phyloP scores from a whole-genome alignment of 2,888 invertebrate species.

The Tetropium fuscum region DNA sequence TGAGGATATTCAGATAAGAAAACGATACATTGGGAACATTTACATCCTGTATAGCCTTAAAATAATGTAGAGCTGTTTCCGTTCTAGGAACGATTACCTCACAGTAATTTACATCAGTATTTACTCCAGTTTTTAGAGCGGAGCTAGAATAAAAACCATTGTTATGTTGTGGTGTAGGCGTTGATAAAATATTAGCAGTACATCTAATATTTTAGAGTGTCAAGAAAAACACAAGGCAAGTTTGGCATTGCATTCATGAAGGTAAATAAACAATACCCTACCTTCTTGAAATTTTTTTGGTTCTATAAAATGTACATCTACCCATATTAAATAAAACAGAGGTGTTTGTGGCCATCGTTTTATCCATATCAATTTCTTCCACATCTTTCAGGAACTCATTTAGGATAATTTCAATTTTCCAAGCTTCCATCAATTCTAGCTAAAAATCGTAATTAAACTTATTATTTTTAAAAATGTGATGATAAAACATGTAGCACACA shows the following conservation, averaged over 20 bases:
- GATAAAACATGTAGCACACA: neutral
- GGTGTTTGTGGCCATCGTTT: conserved; percentile 46
- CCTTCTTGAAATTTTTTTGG: conserved; percentile 44
- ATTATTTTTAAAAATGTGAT: too few species aligned
- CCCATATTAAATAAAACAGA: conserved; percentile 49
- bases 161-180: too few species aligned
- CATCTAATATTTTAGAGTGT: too few species aligned
- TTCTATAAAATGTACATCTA: conserved; percentile 38
- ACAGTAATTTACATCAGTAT: conserved; percentile 43
- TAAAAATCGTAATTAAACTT: conserved; percentile 28
- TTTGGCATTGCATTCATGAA: too few species aligned
- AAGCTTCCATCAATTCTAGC: conserved; percentile 29
- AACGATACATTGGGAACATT: conserved; percentile 33
- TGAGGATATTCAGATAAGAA: conserved; percentile 33
- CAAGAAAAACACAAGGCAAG: too few species aligned
- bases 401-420: conserved; percentile 36
- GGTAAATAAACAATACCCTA: conserved; percentile 22
- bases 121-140: conserved; percentile 8
- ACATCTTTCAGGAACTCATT: conserved; percentile 46
- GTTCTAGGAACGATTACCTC: conserved; percentile 50
- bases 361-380: conserved; percentile 43
- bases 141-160: conserved; percentile 14
- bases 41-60: conserved; percentile 34
- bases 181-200: too few species aligned
- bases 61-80: conserved; percentile 40